Evolutionary conservation across 2,797 vertebrate species (phyloP).

Genomic region (Coccyzus lansbergi): DNA sequence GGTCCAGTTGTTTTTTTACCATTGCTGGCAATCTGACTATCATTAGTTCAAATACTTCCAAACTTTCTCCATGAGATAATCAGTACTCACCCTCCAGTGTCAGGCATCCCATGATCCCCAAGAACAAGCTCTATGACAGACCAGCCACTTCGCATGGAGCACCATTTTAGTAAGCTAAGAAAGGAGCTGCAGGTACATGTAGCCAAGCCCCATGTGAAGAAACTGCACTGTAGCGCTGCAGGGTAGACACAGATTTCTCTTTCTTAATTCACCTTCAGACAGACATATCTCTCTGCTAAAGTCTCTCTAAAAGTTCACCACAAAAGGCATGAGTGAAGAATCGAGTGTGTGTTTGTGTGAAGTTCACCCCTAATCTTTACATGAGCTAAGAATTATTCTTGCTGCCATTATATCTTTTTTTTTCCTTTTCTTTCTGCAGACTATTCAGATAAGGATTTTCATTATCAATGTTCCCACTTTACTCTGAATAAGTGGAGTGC

Average conservation of each 20-base stretch:
- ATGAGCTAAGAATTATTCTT: constrained; percentile 10
- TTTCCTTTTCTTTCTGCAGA: background rate
- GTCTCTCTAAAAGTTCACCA: background rate
- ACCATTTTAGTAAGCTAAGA: background rate
- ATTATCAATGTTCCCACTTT: constrained; percentile 33
- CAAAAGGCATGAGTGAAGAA: background rate
- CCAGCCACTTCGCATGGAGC: background rate
- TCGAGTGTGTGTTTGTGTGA: background rate
- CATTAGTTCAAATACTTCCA: background rate
- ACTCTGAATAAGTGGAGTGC: constrained; percentile 32
- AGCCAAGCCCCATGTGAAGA: background rate
- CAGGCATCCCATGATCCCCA: background rate
- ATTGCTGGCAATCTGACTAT: background rate
- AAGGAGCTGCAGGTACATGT: background rate
- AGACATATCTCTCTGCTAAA: background rate
- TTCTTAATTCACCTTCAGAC: constrained; percentile 5
- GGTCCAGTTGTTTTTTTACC: background rate
- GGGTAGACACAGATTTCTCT: background rate
- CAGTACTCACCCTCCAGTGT: background rate
- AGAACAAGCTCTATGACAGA: background rate
- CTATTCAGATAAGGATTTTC: constrained; percentile 58
- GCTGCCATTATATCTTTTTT: background rate
- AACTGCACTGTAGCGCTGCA: background rate
- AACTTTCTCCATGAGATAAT: background rate
- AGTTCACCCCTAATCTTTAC: constrained; percentile 29